Evolutionary conservation across 2,888 invertebrate species (phyloP).

Genomic region (Harpalus rufipes): DNA sequence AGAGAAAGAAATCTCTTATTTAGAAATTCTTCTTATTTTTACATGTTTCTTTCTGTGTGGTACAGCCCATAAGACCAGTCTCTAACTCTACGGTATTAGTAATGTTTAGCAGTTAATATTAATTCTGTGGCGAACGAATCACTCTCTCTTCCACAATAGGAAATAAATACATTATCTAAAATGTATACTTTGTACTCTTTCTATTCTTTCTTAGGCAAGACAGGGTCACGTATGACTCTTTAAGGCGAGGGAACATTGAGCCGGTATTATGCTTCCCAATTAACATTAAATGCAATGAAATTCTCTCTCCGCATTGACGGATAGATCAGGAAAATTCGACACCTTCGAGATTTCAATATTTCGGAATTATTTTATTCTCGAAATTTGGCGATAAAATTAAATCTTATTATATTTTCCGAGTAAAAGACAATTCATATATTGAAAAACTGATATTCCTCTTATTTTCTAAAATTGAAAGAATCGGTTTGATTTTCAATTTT

Average conservation of each 20-base stretch:
- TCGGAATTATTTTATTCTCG: too few relatives aligned
- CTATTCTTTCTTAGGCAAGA: conserved; percentile 66
- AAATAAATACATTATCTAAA: conserved; percentile 67
- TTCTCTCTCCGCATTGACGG: conserved; percentile 42
- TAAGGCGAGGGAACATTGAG: conserved; percentile 67
- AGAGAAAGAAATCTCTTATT: too few relatives aligned
- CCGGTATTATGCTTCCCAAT: conserved; percentile 57
- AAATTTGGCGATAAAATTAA: too few relatives aligned
- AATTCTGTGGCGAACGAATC: conserved; percentile 47
- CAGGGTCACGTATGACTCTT: conserved; percentile 61
- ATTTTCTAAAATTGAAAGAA: too few relatives aligned
- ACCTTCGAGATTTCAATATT: too few relatives aligned
- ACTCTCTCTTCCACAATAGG: conserved; percentile 58
- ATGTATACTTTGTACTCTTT: conserved; percentile 66
- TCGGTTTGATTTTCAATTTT: too few relatives aligned
- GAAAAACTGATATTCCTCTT: too few relatives aligned
- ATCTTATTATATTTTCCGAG: too few relatives aligned
- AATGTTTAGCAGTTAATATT: conserved; percentile 41
- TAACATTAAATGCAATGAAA: conserved; percentile 58
- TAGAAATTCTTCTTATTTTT: neutral
- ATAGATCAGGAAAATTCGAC: neutral
- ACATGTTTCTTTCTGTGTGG: neutral
- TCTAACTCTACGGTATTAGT: conserved; percentile 59
- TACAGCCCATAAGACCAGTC: conserved; percentile 46
- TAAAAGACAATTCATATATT: too few relatives aligned